phyloP scores from a whole-genome alignment of 2,888 invertebrate genomes.

The Argyresthia goedartella region DNA sequence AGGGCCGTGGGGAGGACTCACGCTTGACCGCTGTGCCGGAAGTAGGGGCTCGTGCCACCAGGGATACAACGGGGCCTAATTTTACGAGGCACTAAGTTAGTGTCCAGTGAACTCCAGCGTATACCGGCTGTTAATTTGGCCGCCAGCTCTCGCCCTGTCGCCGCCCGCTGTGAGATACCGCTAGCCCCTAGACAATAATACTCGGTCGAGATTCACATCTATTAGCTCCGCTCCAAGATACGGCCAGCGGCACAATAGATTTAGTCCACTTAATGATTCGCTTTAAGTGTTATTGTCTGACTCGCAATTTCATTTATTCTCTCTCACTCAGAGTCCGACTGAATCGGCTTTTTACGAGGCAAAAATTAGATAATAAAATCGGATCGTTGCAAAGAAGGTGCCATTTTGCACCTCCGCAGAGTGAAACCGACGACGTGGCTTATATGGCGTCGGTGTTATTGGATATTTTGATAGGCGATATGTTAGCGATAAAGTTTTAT shows the following conservation, averaged over 20 bases:
- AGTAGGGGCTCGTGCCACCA: slow-evolving; percentile 20
- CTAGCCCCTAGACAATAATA: slow-evolving; percentile 26
- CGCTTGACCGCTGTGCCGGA: no score
- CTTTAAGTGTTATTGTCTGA: slow-evolving; percentile 19
- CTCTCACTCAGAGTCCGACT: slow-evolving; percentile 10
- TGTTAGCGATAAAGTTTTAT: slow-evolving; percentile 55
- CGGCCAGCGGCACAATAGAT: slow-evolving; percentile 21
- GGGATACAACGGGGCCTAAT: slow-evolving; percentile 60
- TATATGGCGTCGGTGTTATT: slow-evolving; percentile 42
- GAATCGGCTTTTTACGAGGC: slow-evolving; percentile 19
- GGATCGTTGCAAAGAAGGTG: slow-evolving; percentile 19
- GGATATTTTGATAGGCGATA: slow-evolving; percentile 52
- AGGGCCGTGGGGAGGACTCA: no score
- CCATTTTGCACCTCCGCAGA: slow-evolving; percentile 19
- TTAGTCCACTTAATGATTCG: slow-evolving; percentile 24
- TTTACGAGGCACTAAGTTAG: slow-evolving; percentile 68
- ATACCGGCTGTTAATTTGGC: slow-evolving; percentile 65
- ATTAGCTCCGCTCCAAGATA: slow-evolving; percentile 17
- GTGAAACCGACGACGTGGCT: slow-evolving; percentile 38
- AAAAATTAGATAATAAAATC: slow-evolving; percentile 34
- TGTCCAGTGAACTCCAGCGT: slow-evolving; percentile 57
- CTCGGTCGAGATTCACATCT: slow-evolving; percentile 34
- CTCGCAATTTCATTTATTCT: slow-evolving; percentile 18
- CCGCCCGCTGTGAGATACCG: slow-evolving; percentile 62
- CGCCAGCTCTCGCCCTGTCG: slow-evolving; percentile 52